These are phyloP conservation scores for Dioctria linearis DNA, from an alignment of 2,888 invertebrate genomes.

Conservation along the genomic window DNA sequence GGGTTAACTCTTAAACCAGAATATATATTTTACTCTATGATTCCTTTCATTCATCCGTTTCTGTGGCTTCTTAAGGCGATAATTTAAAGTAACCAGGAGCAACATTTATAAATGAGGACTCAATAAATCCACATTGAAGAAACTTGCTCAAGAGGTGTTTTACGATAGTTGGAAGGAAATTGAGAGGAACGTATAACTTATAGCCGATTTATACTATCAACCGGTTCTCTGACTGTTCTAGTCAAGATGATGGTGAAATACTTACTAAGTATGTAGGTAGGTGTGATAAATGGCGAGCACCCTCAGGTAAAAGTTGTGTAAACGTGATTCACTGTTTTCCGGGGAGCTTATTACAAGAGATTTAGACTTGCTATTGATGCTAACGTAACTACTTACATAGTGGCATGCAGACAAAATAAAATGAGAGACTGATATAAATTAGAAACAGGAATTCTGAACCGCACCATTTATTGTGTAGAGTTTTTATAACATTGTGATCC, in stretches of 20 bases:
- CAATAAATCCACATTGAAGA: conserved; percentile 18
- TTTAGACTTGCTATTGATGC: not conserved
- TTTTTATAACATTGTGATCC: too few species aligned
- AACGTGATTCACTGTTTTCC: not conserved
- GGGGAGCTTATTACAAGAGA: not conserved
- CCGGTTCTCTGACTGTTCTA: too few species aligned
- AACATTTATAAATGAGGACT: conserved; percentile 16
- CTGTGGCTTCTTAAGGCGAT: conserved; percentile 25
- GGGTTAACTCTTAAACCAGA: not conserved
- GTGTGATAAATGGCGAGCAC: too few species aligned
- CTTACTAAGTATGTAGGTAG: too few species aligned
- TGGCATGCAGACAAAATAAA: too few species aligned
- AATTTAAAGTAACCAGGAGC: conserved; percentile 7
- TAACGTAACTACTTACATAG: not conserved
- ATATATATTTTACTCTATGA: not conserved
- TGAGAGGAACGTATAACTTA: conserved; percentile 43
- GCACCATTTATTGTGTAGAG: too few species aligned
- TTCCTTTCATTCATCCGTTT: not conserved
- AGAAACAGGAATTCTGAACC: too few species aligned
- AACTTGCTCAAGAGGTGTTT: conserved; percentile 2
- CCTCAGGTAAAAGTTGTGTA: not conserved
- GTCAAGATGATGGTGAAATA: too few species aligned
- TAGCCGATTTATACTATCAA: not conserved
- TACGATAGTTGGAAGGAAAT: conserved; percentile 27
- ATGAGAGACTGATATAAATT: too few species aligned